Evolutionary conservation across 2,113 vertebrate species (phyloP).

Genomic region (Deroptyus accipitrinus): DNA sequence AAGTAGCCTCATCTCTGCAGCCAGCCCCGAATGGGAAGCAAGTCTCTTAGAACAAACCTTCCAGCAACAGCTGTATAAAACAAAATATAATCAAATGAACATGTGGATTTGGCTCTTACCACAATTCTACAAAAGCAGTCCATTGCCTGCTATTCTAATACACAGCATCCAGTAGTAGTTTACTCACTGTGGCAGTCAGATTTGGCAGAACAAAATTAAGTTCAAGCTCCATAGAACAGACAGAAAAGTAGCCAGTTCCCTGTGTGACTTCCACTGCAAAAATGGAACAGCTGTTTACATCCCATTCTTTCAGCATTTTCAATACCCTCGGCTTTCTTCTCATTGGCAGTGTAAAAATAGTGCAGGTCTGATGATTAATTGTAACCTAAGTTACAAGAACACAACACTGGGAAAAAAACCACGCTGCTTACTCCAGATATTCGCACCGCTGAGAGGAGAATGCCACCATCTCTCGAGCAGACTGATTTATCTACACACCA

Average conservation of each 20-base stretch:
- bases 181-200: constrained; percentile 23
- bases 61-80: constrained; percentile 21
- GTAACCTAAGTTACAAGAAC: constrained; percentile 17
- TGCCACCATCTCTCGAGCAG: not conserved
- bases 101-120: constrained; percentile 31
- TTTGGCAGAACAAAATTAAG: constrained; percentile 43
- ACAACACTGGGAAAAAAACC: not conserved
- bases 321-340: constrained; percentile 8
- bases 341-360: constrained; percentile 27
- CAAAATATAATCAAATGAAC: not conserved
- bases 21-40: not conserved
- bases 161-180: constrained; percentile 1
- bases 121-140: not conserved
- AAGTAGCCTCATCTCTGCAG: constrained; percentile 15
- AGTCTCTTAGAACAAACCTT: not conserved
- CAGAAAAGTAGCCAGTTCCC: not conserved
- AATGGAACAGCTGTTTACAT: not conserved
- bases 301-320: not conserved
- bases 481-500: not conserved
- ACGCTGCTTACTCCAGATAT: not conserved
- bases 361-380: constrained; percentile 28
- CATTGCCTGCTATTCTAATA: not conserved
- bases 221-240: constrained; percentile 6
- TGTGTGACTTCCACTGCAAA: not conserved
- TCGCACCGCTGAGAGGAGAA: constrained; percentile 4